Base-by-base conservation (phyloP, 2,888 invertebrate genomes). In the Lasioglossum lativentre region DNA sequence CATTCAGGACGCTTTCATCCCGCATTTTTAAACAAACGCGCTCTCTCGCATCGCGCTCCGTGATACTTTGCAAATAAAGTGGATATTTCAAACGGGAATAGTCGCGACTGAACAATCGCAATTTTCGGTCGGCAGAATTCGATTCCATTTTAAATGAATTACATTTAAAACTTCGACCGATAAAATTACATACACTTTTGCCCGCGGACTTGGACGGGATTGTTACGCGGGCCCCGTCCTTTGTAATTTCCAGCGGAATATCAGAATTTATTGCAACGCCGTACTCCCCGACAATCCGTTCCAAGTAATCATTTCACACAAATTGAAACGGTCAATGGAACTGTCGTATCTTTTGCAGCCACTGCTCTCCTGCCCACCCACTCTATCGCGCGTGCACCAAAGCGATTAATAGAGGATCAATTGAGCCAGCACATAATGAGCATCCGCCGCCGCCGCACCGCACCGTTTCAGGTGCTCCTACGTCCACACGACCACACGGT, bases 141-240 rank as follows among this genome's bases (percentile, higher is more conserved):
- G 85, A 79, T 85, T 85, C 56, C 79, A 79, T 78, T 79, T 85
- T 85, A 85, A 85, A 85, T 79, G 85, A 85, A 85, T 85, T 79
- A 85, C 71, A 85, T 85, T 85, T 79, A 79, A 75, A 85, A 73
- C 45, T 79, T 56, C 45, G 14, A 30, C 66, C 45, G 34, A 72
- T 56, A 56, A 85, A 79, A 79, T 85, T 83, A 84, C 78, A 84
- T 27, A 56, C 56, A 75, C 63, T 75, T 66, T 12, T 42, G 38
- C 10, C 47, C 16, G 12, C 38, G 40, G 68, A 79, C 52, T 40
- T 47, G 23, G 74, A 30, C 40, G 27, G 47, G 10, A 75, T 47
- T 30, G 45, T 70, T 80, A 8, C 27, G 23, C n/a, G 30, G 23
- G 12, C 52, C 4, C 59, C n/a, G 27, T 74, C 70, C 70, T 40